phyloP scores from a whole-genome alignment of 2,888 invertebrate species.

The Nectonema munidae region DNA sequence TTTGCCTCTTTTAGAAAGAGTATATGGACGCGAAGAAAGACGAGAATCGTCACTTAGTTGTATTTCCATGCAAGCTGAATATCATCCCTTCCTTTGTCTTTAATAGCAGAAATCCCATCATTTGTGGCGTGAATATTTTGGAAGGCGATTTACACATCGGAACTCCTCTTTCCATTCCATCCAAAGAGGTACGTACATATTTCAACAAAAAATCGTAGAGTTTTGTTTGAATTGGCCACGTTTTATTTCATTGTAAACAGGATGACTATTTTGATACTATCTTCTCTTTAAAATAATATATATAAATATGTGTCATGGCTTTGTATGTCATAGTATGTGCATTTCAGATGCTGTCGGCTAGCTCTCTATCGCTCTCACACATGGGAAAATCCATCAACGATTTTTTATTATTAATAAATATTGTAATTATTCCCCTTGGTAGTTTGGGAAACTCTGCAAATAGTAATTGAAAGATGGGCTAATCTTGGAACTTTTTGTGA shows the following conservation, averaged over 20 bases:
- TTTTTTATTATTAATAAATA: too few relatives aligned
- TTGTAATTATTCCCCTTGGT: too few relatives aligned
- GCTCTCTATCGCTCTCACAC: too few relatives aligned
- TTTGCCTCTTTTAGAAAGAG: too few relatives aligned
- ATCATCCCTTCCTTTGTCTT: slow-evolving; percentile 57
- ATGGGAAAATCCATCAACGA: too few relatives aligned
- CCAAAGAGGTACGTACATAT: slow-evolving; percentile 39
- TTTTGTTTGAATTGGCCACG: not conserved
- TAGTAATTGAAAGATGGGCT: too few relatives aligned
- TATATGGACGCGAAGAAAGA: slow-evolving; percentile 57
- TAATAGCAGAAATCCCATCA: slow-evolving; percentile 90
- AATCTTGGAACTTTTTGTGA: too few relatives aligned
- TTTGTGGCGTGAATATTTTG: slow-evolving; percentile 72
- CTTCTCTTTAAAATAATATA: slow-evolving; percentile 9
- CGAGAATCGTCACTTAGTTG: slow-evolving; percentile 75
- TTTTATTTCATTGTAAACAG: slow-evolving; percentile 8
- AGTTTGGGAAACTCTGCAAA: too few relatives aligned
- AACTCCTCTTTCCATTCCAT: slow-evolving; percentile 82
- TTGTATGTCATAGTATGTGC: too few relatives aligned
- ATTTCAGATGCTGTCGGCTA: too few relatives aligned
- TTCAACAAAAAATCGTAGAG: slow-evolving; percentile 6
- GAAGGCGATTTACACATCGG: slow-evolving; percentile 75
- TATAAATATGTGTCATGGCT: too few relatives aligned
- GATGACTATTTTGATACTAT: not conserved
- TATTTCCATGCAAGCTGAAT: slow-evolving; percentile 76